Evolutionary conservation across 2,113 vertebrate species (phyloP).

Genomic region (Bostrychus sinensis): DNA sequence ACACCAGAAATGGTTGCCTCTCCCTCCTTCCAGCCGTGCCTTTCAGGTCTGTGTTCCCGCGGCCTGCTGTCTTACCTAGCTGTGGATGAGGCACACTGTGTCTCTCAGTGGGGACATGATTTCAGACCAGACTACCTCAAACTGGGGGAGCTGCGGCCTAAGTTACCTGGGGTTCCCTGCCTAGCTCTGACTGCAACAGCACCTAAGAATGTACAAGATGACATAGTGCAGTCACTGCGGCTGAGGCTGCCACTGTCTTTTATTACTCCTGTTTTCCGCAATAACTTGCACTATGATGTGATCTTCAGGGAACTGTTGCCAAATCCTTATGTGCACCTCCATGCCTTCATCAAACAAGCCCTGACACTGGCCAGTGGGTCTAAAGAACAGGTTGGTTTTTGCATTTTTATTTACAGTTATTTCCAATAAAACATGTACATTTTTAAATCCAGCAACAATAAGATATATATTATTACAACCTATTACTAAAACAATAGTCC

Average conservation of each 20-base stretch:
- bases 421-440: neutral
- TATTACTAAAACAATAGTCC: too few relatives aligned
- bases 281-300: constrained; percentile 93
- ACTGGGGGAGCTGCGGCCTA: constrained; percentile 84
- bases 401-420: neutral
- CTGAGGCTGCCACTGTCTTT: constrained; percentile 84
- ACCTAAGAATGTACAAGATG: constrained; percentile 88
- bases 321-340: constrained; percentile 84
- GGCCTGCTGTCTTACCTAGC: constrained; percentile 88
- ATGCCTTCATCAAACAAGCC: constrained; percentile 86
- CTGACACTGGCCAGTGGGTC: constrained; percentile 70
- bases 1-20: constrained; percentile 96
- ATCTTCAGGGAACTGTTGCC: constrained; percentile 89
- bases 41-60: constrained; percentile 84
- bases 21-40: constrained; percentile 86
- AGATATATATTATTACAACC: too few relatives aligned
- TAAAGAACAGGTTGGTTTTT: constrained; percentile 50
- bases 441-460: too few relatives aligned
- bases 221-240: constrained; percentile 82
- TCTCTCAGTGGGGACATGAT: constrained; percentile 98
- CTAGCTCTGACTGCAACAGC: constrained; percentile 94
- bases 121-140: constrained; percentile 96
- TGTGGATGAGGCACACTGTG: constrained; percentile 96
- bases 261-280: constrained; percentile 89
- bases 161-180: constrained; percentile 81